phyloP scores from a whole-genome alignment of 2,888 invertebrate species.

The Gortyna flavago region DNA sequence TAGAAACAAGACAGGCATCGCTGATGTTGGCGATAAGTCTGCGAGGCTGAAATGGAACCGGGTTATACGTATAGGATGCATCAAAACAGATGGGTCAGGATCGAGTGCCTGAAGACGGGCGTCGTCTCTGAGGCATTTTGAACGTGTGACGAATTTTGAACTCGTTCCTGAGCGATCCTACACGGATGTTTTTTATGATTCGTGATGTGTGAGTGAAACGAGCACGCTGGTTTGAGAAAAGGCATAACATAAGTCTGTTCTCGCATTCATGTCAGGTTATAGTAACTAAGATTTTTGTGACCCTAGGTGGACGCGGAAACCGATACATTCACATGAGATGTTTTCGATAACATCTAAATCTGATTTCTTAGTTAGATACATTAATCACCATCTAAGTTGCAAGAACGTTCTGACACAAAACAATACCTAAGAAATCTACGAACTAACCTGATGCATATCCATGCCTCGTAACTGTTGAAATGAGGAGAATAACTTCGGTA shows the following conservation, averaged over 20 bases:
- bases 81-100: background rate
- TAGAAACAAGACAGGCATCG: background rate
- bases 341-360: background rate
- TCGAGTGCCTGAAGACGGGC: background rate
- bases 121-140: too few relatives aligned
- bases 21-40: background rate
- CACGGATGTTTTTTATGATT: background rate
- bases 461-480: constrained; percentile 96
- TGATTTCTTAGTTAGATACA: background rate
- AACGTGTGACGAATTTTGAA: background rate
- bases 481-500: constrained; percentile 97
- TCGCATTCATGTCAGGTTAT: background rate
- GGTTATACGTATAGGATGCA: background rate
- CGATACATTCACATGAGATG: background rate
- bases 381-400: background rate
- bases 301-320: background rate
- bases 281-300: background rate
- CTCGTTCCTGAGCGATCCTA: background rate
- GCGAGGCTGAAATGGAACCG: too few relatives aligned
- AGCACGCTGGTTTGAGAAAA: background rate
- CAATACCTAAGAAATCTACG: background rate
- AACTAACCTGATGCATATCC: constrained; percentile 94
- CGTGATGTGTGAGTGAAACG: background rate
- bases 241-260: background rate
- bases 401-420: background rate